These are phyloP conservation scores for Sebastes ruberrimus DNA, from an alignment of 2,797 vertebrate genomes.

Conservation along the genomic window DNA sequence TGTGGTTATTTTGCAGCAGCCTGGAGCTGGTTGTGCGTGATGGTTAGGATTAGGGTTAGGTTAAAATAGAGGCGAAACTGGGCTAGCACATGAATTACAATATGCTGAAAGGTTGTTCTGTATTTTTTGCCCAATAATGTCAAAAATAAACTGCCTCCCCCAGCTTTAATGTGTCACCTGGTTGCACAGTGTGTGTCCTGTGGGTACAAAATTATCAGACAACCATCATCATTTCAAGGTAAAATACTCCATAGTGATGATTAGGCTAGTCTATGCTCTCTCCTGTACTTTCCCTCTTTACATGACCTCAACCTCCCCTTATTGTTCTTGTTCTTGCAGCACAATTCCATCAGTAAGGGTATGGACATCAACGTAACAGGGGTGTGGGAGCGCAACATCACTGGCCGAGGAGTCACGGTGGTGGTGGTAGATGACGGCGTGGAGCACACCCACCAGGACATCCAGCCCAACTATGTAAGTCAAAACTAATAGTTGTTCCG, in stretches of 20 bases:
- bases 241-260: not conserved
- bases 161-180: not conserved
- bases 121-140: not conserved
- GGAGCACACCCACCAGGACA: constrained; percentile 92
- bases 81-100: no score
- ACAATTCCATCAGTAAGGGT: constrained; percentile 86
- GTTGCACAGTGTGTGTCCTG: not conserved
- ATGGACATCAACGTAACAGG: constrained; percentile 98
- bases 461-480: constrained; percentile 94
- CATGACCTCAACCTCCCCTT: not conserved
- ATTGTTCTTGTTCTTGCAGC: constrained; percentile 73
- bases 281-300: no score
- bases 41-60: not conserved
- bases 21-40: not conserved
- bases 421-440: constrained; percentile 97
- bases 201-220: not conserved
- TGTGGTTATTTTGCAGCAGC: not conserved
- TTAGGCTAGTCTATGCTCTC: not conserved
- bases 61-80: fast-evolving
- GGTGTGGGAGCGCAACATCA: constrained; percentile 96
- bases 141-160: not conserved
- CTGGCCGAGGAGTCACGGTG: constrained; percentile 92
- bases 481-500: not conserved
- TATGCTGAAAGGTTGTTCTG: no score
- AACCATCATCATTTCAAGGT: not conserved